phyloP scores from a whole-genome alignment of 2,888 invertebrate genomes.

The Polylopha cassiicola region DNA sequence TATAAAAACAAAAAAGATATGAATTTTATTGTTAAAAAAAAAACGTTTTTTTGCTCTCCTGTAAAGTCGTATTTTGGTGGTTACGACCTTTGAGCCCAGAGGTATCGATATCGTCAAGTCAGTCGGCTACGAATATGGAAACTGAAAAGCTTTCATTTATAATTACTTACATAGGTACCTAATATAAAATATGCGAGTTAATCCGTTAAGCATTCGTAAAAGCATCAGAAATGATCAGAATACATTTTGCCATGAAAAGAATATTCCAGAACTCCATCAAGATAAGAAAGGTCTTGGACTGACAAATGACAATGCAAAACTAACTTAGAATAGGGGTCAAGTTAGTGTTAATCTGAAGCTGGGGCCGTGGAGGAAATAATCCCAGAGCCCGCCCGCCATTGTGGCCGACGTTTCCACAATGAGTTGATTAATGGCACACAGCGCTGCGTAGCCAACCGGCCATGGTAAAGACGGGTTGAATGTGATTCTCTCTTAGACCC shows the following conservation, averaged over 20 bases:
- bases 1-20: too few relatives aligned
- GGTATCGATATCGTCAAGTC: too few relatives aligned
- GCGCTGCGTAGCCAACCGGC: constrained; percentile 9
- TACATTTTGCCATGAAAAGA: too few relatives aligned
- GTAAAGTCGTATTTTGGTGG: too few relatives aligned
- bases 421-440: constrained; percentile 20
- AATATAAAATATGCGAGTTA: too few relatives aligned
- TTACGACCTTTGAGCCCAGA: too few relatives aligned
- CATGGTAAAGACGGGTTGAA: constrained; percentile 12
- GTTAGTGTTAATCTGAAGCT: constrained; percentile 17
- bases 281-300: constrained; percentile 2
- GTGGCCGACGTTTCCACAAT: constrained; percentile 17
- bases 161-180: too few relatives aligned
- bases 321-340: constrained; percentile 12
- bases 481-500: constrained; percentile 1
- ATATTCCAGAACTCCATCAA: not conserved
- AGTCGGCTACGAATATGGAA: too few relatives aligned
- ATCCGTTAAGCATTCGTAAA: too few relatives aligned
- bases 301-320: constrained; percentile 12
- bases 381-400: constrained; percentile 9
- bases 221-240: not conserved
- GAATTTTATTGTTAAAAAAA: too few relatives aligned
- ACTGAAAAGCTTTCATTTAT: too few relatives aligned
- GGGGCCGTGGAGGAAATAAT: constrained; percentile 18
- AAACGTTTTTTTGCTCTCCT: too few relatives aligned